Percentiles rank a stretch among this genome's conserved stretches.
Evolutionary conservation across 1,140 invertebrate species (phyloP).

Genomic region (Formica exsecta): DNA sequence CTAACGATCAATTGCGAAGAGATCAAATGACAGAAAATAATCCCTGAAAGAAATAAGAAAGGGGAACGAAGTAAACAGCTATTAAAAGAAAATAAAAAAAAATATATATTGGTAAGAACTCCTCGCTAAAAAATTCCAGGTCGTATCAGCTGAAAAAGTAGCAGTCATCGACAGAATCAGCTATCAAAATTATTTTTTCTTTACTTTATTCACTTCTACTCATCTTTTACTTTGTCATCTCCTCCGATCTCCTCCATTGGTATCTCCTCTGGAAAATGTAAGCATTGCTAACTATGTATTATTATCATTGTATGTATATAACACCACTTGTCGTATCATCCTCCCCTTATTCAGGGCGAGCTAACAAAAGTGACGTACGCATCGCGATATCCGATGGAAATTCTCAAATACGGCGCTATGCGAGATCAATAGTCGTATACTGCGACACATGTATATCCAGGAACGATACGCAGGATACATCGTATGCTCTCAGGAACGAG

Average conservation of each 20-base stretch:
- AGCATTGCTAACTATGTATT: not conserved
- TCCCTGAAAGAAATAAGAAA: too few relatives aligned
- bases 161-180: not conserved
- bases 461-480: constrained; percentile 23
- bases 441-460: not conserved
- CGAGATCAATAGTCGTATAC: constrained; percentile 35
- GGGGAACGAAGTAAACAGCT: not conserved
- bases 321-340: not conserved
- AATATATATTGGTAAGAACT: not conserved
- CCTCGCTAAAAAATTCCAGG: not conserved
- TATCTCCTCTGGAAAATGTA: not conserved
- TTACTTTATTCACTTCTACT: not conserved
- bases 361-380: constrained; percentile 20
- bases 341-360: not conserved
- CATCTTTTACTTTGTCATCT: not conserved
- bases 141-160: not conserved
- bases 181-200: not conserved
- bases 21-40: constrained; percentile 18
- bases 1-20: constrained; percentile 18
- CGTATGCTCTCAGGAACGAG: not conserved
- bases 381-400: constrained; percentile 30
- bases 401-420: constrained; percentile 21
- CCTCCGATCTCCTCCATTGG: too few relatives aligned
- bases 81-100: not conserved
- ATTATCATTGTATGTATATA: not conserved